Conservation (phyloP, 2,888 invertebrate species). For the Oegoconia quadripuncta region DNA sequence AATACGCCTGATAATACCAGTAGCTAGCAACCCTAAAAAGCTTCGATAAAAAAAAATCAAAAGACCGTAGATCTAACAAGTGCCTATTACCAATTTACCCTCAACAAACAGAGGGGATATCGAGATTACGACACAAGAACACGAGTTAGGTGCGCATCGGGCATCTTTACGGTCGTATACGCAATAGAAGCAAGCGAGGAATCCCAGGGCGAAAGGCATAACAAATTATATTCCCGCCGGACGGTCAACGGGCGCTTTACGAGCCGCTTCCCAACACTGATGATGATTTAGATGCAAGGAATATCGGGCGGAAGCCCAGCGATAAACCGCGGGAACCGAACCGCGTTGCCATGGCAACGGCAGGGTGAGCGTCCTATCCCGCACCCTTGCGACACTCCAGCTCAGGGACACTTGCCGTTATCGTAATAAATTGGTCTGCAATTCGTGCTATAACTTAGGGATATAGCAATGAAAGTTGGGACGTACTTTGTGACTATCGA, state of each 20-base stretch:
- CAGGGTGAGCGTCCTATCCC: conserved; percentile 19
- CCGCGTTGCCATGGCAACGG: conserved; percentile 55
- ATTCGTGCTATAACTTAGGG: conserved; percentile 63
- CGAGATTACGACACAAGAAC: conserved; percentile 24
- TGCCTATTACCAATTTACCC: conserved; percentile 25
- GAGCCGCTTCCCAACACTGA: conserved; percentile 65
- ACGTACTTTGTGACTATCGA: not conserved
- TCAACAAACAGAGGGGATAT: conserved; percentile 20
- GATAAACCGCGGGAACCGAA: conserved; percentile 50
- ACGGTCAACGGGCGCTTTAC: conserved; percentile 70
- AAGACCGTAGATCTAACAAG: conserved; percentile 20
- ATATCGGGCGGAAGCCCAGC: conserved; percentile 60
- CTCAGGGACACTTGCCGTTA: conserved; percentile 74
- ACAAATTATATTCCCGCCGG: conserved; percentile 50
- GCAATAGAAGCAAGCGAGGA: conserved; percentile 20
- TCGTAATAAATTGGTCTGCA: conserved; percentile 74
- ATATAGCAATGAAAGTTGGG: conserved; percentile 56
- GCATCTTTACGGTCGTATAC: conserved; percentile 30
- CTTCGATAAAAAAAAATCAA: conserved; percentile 25
- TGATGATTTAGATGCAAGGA: conserved; percentile 76
- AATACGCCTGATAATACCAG: not conserved
- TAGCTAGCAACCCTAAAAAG: conserved; percentile 1
- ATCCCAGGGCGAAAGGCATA: conserved; percentile 39
- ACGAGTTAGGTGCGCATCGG: conserved; percentile 28
- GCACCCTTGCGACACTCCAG: conserved; percentile 57